Evolutionary conservation across 64 coral and sea anemone species (phyloP).

Genomic region (Actinia tenebrosa): DNA sequence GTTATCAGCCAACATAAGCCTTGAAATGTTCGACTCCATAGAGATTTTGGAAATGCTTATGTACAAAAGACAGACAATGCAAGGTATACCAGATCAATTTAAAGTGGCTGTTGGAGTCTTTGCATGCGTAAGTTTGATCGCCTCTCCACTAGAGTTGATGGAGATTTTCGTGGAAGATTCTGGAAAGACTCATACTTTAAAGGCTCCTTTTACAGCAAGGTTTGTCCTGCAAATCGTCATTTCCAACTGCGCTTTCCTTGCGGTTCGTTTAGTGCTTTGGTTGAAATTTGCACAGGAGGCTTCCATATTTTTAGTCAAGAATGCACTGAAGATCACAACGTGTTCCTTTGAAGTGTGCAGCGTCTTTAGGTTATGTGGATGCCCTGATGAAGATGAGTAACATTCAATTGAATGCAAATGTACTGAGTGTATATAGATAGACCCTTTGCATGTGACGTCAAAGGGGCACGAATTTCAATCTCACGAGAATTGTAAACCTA

Average conservation of each 20-base stretch:
- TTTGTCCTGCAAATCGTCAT: neutral
- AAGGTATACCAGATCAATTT: neutral
- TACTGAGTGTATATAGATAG: too few relatives aligned
- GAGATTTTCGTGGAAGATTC: neutral
- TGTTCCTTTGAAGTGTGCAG: neutral
- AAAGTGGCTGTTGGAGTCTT: neutral
- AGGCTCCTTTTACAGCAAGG: neutral
- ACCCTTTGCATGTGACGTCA: too few relatives aligned
- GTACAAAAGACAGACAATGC: neutral
- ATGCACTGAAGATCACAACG: neutral
- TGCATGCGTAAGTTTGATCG: neutral
- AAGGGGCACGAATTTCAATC: too few relatives aligned
- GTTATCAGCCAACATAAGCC: neutral
- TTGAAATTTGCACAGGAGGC: neutral
- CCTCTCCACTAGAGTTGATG: neutral
- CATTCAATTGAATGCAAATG: too few relatives aligned
- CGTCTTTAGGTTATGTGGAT: neutral
- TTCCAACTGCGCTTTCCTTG: neutral
- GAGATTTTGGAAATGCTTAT: neutral
- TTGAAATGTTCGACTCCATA: neutral
- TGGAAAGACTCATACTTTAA: neutral
- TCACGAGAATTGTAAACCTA: too few relatives aligned
- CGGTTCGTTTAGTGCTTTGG: neutral
- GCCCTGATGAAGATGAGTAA: neutral
- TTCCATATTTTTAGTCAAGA: constrained; percentile 1